Conservation (phyloP, 2,113 vertebrate species). For the Dryoscopus gambensis region DNA sequence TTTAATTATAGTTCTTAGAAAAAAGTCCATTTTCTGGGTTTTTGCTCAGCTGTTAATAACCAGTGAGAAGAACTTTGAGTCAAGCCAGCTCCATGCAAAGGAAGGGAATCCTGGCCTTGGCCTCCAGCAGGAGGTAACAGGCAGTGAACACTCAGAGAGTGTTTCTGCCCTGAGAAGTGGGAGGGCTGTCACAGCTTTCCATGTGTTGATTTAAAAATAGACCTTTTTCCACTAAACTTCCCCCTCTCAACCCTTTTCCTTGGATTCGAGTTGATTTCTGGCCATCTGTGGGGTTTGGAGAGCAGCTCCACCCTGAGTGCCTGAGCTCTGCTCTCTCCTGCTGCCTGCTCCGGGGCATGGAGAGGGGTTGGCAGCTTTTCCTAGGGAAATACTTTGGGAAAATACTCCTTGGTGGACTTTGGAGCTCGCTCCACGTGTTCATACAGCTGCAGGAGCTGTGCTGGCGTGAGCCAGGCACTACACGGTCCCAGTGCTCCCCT, state of each 20-base stretch:
- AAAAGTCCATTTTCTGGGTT: not conserved
- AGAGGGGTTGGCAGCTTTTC: not conserved
- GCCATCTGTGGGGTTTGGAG: not conserved
- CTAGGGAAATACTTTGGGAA: fast-evolving
- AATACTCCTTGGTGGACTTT: not conserved
- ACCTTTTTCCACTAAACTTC: not conserved
- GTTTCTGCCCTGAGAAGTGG: not conserved
- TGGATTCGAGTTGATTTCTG: not conserved
- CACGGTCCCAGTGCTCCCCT: fast-evolving
- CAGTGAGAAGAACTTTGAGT: not conserved
- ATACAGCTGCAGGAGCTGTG: not conserved
- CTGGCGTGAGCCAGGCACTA: not conserved
- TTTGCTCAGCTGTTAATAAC: not conserved
- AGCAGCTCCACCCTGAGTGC: not conserved
- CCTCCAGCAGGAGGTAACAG: not conserved
- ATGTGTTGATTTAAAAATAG: not conserved
- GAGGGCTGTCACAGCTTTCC: not conserved
- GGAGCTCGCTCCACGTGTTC: not conserved
- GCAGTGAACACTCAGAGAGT: not conserved
- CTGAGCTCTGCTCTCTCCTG: not conserved
- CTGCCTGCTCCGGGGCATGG: not conserved
- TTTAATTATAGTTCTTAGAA: not conserved
- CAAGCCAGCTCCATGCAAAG: not conserved
- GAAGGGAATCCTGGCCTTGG: not conserved
- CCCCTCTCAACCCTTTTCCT: not conserved